Evolutionary conservation across 2,797 vertebrate species (phyloP).

Genomic region (Crax fasciolata): DNA sequence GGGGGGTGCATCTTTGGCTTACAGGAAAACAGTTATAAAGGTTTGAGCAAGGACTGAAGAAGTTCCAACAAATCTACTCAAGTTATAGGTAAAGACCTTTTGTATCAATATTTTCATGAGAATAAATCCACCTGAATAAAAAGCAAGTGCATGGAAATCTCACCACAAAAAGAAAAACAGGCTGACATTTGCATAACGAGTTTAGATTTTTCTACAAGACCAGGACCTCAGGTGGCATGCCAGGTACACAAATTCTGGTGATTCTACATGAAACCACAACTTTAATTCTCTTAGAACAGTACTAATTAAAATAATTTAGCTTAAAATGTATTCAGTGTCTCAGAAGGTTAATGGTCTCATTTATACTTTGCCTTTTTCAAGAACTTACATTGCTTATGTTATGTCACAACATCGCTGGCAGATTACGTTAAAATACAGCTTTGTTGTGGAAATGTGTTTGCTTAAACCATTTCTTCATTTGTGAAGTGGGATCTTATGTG

Average conservation of each 20-base stretch:
- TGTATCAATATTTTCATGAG: background rate
- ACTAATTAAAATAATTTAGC: constrained; percentile 28
- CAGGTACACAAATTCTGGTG: background rate
- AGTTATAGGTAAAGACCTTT: background rate
- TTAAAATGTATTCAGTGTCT: constrained; percentile 20
- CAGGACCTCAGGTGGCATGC: background rate
- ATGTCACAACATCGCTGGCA: constrained; percentile 31
- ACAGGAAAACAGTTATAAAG: background rate
- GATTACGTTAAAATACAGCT: background rate
- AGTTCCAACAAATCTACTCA: background rate
- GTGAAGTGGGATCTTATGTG: constrained; percentile 36
- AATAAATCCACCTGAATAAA: background rate
- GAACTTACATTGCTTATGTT: constrained; percentile 5
- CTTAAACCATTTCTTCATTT: constrained; percentile 32
- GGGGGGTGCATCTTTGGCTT: background rate
- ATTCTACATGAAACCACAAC: constrained; percentile 9
- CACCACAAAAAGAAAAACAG: background rate
- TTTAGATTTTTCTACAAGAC: background rate
- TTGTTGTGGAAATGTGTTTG: constrained; percentile 56
- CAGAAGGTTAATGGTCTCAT: constrained; percentile 40
- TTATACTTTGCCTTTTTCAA: constrained; percentile 10
- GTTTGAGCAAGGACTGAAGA: background rate
- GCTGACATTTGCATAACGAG: constrained; percentile 27
- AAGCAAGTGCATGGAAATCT: background rate
- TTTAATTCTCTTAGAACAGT: constrained; percentile 2